Base-by-base conservation (phyloP, 2,797 vertebrate genomes). In the Characodon lateralis region DNA sequence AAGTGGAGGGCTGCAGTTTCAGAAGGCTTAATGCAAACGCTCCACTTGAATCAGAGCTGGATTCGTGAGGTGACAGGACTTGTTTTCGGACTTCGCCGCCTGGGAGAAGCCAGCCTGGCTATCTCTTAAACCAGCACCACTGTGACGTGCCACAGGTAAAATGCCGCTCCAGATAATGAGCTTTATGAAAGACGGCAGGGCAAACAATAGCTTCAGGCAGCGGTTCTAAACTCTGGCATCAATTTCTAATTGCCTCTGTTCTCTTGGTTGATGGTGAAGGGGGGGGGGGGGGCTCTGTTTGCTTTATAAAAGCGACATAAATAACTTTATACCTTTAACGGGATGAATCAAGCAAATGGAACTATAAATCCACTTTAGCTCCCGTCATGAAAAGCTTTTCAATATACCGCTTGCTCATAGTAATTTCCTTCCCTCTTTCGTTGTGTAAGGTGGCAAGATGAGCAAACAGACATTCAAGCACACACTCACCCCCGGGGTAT, bases 381-480 rank as follows among this genome's bases (percentile, higher is more conserved):
- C 74, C 81, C 68, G 26, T 84, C 78, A 83, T 89, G 83, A 91
- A 89, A 87, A 81, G 80, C 58, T 83, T 89, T 90, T 90, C 83
- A 89, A 89, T 85, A 89, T 79, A 88, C 85, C 58, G 61, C 81
- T 83, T 74, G 85, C 89, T 83, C 85, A 81, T 56, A 83, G 87
- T 91, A 88, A 92, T 90, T 87, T 80, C 66, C 82, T 80, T 82
- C 76, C 74, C 86, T 75, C 82, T 80, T 76, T 61, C 85, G 71
- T 85, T 73, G 0, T 80, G 85, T 71, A 78, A 83, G 89, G 83
- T 88, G 87, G 87, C 84, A 77, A 85, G 86, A 93, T 87, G 91
- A 94, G 87, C 89, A 89, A 92, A 93, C 89, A 91, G 85, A 90
- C 89, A 90, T 88, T 89, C 78, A 89, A 84, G 74, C 82, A 73